These are phyloP conservation scores for Isoperla grammatica DNA, from an alignment of 2,888 invertebrate genomes.

Conservation along the genomic window DNA sequence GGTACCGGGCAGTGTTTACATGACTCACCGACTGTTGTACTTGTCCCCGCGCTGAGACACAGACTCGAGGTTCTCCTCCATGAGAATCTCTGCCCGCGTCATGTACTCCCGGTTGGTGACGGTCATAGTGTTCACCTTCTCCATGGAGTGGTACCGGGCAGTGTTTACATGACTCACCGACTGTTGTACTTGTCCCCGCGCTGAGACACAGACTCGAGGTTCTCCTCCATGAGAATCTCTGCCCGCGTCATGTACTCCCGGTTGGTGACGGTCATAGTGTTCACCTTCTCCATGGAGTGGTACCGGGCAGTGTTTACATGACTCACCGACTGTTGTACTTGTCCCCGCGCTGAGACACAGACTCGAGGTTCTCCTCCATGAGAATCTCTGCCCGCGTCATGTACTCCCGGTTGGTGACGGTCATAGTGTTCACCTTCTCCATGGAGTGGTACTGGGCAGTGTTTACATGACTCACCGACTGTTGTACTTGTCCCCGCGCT, in stretches of 20 bases:
- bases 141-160: conserved; percentile 82
- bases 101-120: conserved; percentile 43
- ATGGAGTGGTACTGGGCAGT: conserved; percentile 89
- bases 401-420: conserved; percentile 42
- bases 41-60: conserved; percentile 39
- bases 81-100: conserved; percentile 41
- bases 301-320: too few species aligned
- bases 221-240: conserved; percentile 43
- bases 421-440: conserved; percentile 49
- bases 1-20: conserved; percentile 83
- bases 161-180: too few species aligned
- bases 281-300: conserved; percentile 66
- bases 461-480: conserved; percentile 37
- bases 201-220: conserved; percentile 40
- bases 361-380: conserved; percentile 42
- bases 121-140: conserved; percentile 46
- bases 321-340: conserved; percentile 39
- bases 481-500: conserved; percentile 41
- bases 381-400: conserved; percentile 43
- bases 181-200: conserved; percentile 41
- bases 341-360: conserved; percentile 39
- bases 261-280: conserved; percentile 40
- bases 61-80: conserved; percentile 42
- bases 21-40: conserved; percentile 40
- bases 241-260: conserved; percentile 44